Conservation (phyloP, 2,888 invertebrate species). For the Lasioglossum lativentre region DNA sequence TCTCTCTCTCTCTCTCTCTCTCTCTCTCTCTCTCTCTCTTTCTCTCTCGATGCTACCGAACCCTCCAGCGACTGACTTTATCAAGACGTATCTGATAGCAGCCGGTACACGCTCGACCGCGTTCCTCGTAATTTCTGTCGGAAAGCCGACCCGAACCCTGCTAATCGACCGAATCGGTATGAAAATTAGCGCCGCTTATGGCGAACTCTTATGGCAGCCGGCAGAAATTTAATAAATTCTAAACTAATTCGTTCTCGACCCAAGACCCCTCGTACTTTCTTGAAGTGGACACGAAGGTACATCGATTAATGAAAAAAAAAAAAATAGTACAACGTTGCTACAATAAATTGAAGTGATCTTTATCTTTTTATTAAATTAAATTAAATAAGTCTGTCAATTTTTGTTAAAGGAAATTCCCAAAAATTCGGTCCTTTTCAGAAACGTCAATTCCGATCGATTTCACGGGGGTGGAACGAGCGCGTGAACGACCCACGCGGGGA, state of each 20-base stretch:
- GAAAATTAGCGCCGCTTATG: constrained; percentile 8
- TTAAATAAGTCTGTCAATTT: too few relatives aligned
- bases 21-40: background rate
- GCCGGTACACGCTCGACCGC: constrained; percentile 49
- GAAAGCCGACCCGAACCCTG: constrained; percentile 7
- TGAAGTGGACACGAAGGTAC: too few relatives aligned
- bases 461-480: background rate
- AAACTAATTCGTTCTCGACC: too few relatives aligned
- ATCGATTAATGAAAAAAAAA: too few relatives aligned
- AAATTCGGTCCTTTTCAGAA: too few relatives aligned
- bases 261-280: too few relatives aligned
- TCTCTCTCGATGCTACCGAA: background rate
- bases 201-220: background rate
- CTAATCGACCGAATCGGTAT: constrained; percentile 25
- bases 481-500: constrained; percentile 22
- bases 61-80: constrained; percentile 66
- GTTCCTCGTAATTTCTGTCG: constrained; percentile 59
- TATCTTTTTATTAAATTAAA: too few relatives aligned
- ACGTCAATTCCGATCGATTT: constrained; percentile 45
- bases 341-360: too few relatives aligned
- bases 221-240: too few relatives aligned
- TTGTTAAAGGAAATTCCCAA: too few relatives aligned
- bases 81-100: constrained; percentile 67
- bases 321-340: too few relatives aligned
- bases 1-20: background rate